Conservation (phyloP, 92 coral and sea anemone species). For the Zoanthus solanderi region DNA sequence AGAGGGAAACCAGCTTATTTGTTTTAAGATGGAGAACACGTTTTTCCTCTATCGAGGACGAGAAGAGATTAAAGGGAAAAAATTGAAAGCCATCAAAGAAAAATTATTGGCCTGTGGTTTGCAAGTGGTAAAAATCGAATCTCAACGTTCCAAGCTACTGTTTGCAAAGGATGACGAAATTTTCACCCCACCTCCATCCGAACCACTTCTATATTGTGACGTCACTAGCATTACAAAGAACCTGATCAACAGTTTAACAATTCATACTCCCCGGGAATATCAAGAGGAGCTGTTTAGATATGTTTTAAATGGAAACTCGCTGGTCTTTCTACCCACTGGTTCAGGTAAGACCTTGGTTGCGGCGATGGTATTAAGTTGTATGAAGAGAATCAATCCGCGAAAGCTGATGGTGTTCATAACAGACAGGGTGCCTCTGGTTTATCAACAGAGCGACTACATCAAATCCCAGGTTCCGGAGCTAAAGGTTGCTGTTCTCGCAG, state of each 20-base stretch:
- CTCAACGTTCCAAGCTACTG: not conserved
- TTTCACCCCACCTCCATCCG: not conserved
- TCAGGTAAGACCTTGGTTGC: conserved; percentile 96
- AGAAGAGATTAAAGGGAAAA: conserved; percentile 71
- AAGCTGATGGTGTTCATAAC: conserved; percentile 91
- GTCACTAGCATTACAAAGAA: conserved; percentile 47
- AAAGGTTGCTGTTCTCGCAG: conserved; percentile 78
- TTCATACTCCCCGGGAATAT: conserved; percentile 82
- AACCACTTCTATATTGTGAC: conserved; percentile 84
- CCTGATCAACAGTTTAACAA: conserved; percentile 68
- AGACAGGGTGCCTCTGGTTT: conserved; percentile 85
- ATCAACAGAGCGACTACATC: conserved; percentile 91
- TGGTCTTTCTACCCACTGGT: conserved; percentile 95
- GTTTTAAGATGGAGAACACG: conserved; percentile 82
- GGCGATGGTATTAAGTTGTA: conserved; percentile 93
- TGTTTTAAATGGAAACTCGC: conserved; percentile 83
- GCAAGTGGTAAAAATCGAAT: conserved; percentile 70
- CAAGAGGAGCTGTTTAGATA: conserved; percentile 77
- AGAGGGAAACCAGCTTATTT: conserved; percentile 67
- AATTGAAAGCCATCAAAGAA: conserved; percentile 62
- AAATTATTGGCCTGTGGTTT: conserved; percentile 65
- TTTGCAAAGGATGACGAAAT: not conserved
- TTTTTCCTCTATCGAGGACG: conserved; percentile 50
- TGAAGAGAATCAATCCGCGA: conserved; percentile 85
- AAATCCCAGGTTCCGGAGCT: conserved; percentile 77